phyloP scores from a whole-genome alignment of 2,113 vertebrate species.

The Cygnus atratus region DNA sequence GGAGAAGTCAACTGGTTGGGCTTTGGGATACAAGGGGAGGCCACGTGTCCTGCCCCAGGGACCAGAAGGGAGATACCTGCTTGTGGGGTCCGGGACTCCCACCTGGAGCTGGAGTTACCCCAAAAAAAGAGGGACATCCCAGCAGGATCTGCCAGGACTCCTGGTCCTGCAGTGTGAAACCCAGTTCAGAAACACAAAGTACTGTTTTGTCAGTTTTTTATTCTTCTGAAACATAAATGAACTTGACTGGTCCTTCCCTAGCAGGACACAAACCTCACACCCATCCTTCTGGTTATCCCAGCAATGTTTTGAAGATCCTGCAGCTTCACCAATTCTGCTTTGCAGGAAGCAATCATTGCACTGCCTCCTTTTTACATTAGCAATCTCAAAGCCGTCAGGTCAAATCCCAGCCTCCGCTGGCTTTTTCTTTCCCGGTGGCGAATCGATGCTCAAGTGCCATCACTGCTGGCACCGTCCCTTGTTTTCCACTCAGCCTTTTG shows the following conservation, averaged over 20 bases:
- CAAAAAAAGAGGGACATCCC: neutral
- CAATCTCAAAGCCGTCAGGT: neutral
- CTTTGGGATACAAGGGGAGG: neutral
- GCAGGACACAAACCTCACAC: neutral
- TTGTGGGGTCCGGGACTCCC: neutral
- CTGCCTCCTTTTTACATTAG: neutral
- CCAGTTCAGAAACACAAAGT: neutral
- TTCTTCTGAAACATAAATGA: neutral
- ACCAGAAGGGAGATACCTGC: no score
- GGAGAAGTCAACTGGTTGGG: neutral
- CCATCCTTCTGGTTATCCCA: neutral
- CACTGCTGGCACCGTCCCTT: rapidly evolving
- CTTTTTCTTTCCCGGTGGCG: neutral
- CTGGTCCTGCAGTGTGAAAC: neutral
- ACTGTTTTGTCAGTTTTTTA: neutral
- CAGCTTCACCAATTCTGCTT: neutral
- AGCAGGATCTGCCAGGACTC: neutral
- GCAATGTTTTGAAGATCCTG: neutral
- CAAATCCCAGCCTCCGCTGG: no score
- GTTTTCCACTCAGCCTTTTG: neutral
- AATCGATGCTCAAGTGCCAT: neutral
- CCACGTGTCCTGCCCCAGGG: neutral
- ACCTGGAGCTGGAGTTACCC: neutral
- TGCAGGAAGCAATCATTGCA: rapidly evolving
- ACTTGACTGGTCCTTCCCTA: neutral